Percentiles rank a stretch among this genome's conserved stretches.
Evolutionary conservation across 1,140 invertebrate genomes (phyloP).

Genomic region (Rhynchophorus ferrugineus): DNA sequence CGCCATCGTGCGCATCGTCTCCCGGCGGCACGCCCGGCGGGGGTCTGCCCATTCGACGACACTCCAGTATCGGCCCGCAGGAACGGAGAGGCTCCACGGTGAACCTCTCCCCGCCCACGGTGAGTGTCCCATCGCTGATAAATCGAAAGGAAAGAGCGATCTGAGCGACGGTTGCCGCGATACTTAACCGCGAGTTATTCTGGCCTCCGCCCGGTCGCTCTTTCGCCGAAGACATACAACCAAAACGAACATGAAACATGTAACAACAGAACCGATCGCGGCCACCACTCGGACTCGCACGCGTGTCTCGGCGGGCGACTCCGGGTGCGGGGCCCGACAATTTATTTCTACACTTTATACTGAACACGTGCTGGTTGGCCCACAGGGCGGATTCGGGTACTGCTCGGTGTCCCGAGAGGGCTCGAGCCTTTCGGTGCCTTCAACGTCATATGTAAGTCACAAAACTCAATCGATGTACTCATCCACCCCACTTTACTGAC

Average conservation of each 20-base stretch:
- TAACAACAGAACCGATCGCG: too few relatives aligned
- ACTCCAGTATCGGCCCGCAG: constrained; percentile 83
- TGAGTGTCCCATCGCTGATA: constrained; percentile 38
- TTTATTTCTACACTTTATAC: constrained; percentile 17
- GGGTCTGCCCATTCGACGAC: constrained; percentile 72
- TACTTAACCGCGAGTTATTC: too few relatives aligned
- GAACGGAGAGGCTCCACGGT: constrained; percentile 76
- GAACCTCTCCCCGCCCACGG: constrained; percentile 79
- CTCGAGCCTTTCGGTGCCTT: constrained; percentile 68
- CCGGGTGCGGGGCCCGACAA: too few relatives aligned
- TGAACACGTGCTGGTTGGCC: constrained; percentile 22
- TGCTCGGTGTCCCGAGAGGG: constrained; percentile 50
- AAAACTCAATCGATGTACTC: constrained; percentile 25
- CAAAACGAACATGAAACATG: neutral
- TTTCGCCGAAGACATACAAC: neutral
- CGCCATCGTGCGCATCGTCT: constrained; percentile 76
- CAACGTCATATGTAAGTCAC: constrained; percentile 49
- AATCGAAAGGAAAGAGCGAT: neutral
- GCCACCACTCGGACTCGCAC: neutral
- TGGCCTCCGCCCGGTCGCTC: too few relatives aligned
- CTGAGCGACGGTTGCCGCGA: too few relatives aligned
- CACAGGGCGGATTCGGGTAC: constrained; percentile 43
- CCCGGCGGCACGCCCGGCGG: constrained; percentile 76
- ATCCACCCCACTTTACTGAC: constrained; percentile 10
- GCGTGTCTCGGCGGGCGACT: too few relatives aligned